A percentile compares a stretch with the other conserved stretches of the same genome.
Evolutionary conservation across 2,797 vertebrate genomes (phyloP).

Genomic region (Enteromius trimaculatus): DNA sequence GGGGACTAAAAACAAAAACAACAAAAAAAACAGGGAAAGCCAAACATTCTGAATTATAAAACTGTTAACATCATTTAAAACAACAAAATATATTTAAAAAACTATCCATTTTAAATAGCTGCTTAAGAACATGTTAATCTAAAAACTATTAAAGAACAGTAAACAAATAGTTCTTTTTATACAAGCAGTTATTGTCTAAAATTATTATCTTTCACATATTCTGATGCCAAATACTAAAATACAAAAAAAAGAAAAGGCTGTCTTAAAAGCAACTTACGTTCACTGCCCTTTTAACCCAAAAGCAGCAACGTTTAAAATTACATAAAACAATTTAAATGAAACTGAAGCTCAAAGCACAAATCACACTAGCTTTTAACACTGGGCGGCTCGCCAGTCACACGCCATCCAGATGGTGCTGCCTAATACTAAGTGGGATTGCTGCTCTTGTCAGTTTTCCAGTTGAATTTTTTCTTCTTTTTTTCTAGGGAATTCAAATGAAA

Average conservation of each 20-base stretch:
- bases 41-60: neutral
- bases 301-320: neutral
- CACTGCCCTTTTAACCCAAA: neutral
- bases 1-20: neutral
- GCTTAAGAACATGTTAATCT: neutral
- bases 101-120: neutral
- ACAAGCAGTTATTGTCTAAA: neutral
- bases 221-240: neutral
- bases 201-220: neutral
- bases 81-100: neutral
- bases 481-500: constrained; percentile 31
- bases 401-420: neutral
- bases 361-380: constrained; percentile 2
- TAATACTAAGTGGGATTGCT: neutral
- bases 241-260: neutral
- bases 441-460: constrained; percentile 18
- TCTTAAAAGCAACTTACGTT: constrained; percentile 2
- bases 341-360: neutral
- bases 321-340: constrained; percentile 10
- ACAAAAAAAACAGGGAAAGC: neutral
- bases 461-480: constrained; percentile 49
- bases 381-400: neutral
- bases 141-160: neutral
- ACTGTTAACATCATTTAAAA: neutral
- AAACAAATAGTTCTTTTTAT: neutral